Conservation (phyloP, 2,797 vertebrate genomes). For the Spinus pinus region DNA sequence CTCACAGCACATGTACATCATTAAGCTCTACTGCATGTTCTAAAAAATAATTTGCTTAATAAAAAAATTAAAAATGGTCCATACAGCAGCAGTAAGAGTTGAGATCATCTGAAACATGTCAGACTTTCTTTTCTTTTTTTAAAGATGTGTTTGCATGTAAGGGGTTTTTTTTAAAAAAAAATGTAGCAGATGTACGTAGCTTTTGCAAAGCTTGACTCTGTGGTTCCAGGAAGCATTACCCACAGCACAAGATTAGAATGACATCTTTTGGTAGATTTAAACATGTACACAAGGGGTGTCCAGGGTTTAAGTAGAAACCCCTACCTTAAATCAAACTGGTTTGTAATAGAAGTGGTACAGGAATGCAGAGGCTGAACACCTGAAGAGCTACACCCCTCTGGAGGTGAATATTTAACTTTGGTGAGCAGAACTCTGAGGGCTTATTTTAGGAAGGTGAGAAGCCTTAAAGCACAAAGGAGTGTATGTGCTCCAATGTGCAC, state of each 20-base stretch:
- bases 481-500: neutral
- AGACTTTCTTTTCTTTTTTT: neutral
- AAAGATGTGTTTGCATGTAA: neutral
- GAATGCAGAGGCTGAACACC: neutral
- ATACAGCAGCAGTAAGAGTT: neutral
- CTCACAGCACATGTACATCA: neutral
- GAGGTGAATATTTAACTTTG: neutral
- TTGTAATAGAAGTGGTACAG: neutral
- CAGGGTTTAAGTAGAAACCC: neutral
- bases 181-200: neutral
- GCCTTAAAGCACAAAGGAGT: neutral
- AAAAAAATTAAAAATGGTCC: neutral
- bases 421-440: neutral
- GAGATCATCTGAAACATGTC: neutral
- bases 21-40: neutral
- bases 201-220: neutral
- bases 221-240: neutral
- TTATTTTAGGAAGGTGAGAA: neutral
- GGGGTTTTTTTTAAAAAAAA: neutral
- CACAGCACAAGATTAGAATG: neutral
- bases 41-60: neutral
- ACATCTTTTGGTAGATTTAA: neutral
- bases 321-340: neutral
- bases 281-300: neutral
- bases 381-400: neutral